Percentiles rank a stretch among this genome's conserved stretches.
Conservation (phyloP, 2,797 vertebrate genomes). For the Acanthurus lineatus region DNA sequence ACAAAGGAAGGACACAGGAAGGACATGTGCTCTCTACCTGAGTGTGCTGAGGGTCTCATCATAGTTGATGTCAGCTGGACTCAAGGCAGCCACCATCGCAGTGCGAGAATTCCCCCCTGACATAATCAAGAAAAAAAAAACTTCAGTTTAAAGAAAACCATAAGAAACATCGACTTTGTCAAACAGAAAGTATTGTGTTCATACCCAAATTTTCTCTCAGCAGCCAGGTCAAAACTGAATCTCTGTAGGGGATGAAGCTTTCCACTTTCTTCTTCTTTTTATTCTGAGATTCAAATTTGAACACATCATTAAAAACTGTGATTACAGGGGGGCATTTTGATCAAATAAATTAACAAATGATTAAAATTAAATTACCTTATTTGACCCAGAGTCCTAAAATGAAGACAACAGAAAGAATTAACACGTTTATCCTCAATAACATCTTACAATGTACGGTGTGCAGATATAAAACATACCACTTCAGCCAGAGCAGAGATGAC, state of each 20-base stretch:
- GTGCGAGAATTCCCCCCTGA: conserved; percentile 98
- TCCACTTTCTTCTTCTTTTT: conserved; percentile 99
- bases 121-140: conserved; percentile 18
- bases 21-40: conserved; percentile 82
- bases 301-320: too few relatives aligned
- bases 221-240: conserved; percentile 98
- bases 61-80: conserved; percentile 95
- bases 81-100: conserved; percentile 98
- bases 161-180: neutral
- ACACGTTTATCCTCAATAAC: neutral
- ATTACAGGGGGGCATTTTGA: too few relatives aligned
- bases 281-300: conserved; percentile 84
- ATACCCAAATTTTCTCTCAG: conserved; percentile 97
- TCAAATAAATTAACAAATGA: too few relatives aligned
- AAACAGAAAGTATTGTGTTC: conserved; percentile 11
- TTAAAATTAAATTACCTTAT: conserved; percentile 88
- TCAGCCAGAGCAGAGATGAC: conserved; percentile 98
- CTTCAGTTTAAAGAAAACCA: neutral
- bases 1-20: neutral
- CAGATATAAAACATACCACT: conserved; percentile 87
- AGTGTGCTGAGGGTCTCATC: conserved; percentile 97
- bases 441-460: neutral
- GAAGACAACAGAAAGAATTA: conserved; percentile 45
- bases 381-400: conserved; percentile 92
- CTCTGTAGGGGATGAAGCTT: conserved; percentile 95